A percentile compares a stretch with the other conserved stretches of the same genome.
Conservation (phyloP, 2,113 vertebrate species). For the Aythya baeri region DNA sequence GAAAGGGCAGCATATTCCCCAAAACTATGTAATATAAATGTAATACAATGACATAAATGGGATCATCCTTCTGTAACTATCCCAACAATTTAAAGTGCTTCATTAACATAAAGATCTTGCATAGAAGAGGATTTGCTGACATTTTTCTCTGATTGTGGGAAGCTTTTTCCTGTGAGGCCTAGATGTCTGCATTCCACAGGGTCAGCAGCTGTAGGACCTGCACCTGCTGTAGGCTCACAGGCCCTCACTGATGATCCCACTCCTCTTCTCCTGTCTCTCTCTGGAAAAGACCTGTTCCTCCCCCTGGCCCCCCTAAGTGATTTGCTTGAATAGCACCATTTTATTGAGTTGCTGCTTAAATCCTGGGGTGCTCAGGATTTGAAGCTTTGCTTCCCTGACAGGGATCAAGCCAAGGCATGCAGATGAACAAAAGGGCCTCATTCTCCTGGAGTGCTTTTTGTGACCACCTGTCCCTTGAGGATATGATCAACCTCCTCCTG, state of each 20-base stretch:
- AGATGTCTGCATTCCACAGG: not conserved
- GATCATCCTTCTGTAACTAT: not conserved
- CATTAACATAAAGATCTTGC: not conserved
- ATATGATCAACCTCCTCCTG: not conserved
- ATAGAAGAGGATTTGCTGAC: not conserved
- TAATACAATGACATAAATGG: not conserved
- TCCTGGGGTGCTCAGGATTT: not conserved
- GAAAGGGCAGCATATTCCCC: not conserved
- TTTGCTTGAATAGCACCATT: not conserved
- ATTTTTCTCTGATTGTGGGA: not conserved
- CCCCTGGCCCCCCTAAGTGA: too few relatives aligned
- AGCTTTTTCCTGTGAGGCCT: not conserved
- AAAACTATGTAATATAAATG: not conserved
- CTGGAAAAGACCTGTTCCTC: not conserved
- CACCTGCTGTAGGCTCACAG: not conserved
- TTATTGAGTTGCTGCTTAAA: not conserved
- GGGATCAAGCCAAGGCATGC: not conserved
- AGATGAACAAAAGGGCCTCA: not conserved
- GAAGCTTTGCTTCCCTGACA: not conserved
- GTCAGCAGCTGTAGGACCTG: fast-evolving
- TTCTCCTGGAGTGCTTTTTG: not conserved
- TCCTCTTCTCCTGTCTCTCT: not conserved
- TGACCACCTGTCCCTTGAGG: not conserved
- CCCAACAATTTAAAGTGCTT: not conserved
- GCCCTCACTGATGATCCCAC: not conserved